Percentiles rank a stretch among this genome's conserved stretches.
Conservation (phyloP, 2,888 invertebrate species). For the Cerceris ruficornis region DNA sequence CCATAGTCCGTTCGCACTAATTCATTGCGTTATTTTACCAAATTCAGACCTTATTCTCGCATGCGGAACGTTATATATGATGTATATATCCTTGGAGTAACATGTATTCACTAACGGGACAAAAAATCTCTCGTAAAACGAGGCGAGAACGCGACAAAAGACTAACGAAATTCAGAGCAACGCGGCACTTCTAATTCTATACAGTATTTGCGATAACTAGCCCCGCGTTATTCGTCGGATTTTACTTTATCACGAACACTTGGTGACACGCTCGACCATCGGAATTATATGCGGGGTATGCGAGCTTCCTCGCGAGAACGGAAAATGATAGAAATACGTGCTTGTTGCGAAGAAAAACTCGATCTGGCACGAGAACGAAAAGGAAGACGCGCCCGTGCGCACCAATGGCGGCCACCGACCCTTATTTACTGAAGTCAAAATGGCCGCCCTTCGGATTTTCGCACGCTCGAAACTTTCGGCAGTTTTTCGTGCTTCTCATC, state of each 20-base stretch:
- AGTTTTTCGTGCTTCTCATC: slow-evolving; percentile 36
- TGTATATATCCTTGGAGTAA: not conserved
- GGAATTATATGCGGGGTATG: slow-evolving; percentile 19
- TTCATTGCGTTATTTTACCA: slow-evolving; percentile 41
- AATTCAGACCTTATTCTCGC: slow-evolving; percentile 43
- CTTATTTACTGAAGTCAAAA: slow-evolving; percentile 78
- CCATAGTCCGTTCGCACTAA: slow-evolving; percentile 74
- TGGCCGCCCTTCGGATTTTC: slow-evolving; percentile 78
- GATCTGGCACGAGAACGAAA: slow-evolving; percentile 69
- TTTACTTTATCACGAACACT: slow-evolving; percentile 49
- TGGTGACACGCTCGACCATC: slow-evolving; percentile 38
- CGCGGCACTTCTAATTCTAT: slow-evolving; percentile 74
- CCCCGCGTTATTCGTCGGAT: slow-evolving; percentile 54
- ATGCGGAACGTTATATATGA: not conserved
- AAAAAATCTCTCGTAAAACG: not conserved
- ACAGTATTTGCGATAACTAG: slow-evolving; percentile 70
- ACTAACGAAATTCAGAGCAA: slow-evolving; percentile 57
- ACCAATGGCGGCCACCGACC: slow-evolving; percentile 79
- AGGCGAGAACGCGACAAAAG: not conserved
- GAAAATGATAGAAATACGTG: slow-evolving; percentile 26
- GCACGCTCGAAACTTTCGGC: slow-evolving; percentile 66
- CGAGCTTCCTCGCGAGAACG: slow-evolving; percentile 40
- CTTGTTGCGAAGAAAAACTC: slow-evolving; percentile 44
- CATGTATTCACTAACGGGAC: slow-evolving; percentile 10
- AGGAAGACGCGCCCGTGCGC: slow-evolving; percentile 79